Conservation (phyloP, 2,797 vertebrate species). For the Crenuchus spilurus region DNA sequence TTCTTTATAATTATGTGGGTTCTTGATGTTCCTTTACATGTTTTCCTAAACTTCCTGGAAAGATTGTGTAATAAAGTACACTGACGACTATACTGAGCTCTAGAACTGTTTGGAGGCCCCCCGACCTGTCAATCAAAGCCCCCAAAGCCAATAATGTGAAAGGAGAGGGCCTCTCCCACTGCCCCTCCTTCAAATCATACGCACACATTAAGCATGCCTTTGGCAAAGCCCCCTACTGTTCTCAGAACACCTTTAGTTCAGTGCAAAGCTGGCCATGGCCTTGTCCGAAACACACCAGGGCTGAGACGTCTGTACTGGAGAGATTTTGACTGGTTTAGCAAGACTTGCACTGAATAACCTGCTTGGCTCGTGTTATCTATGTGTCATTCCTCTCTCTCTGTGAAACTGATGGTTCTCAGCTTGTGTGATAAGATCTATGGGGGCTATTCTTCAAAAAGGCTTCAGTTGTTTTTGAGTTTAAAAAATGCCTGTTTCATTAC, state of each 20-base stretch:
- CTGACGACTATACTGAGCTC: background rate
- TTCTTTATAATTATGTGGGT: no score
- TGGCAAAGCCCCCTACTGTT: conserved; percentile 14
- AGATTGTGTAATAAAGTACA: background rate
- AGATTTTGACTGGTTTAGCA: background rate
- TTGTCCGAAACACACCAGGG: background rate
- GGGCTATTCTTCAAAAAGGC: no score
- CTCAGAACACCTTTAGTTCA: background rate
- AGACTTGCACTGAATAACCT: conserved; percentile 15
- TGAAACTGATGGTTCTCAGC: background rate
- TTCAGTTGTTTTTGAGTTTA: no score
- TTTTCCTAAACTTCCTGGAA: conserved; percentile 10
- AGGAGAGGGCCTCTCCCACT: conserved; percentile 1
- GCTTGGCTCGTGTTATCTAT: background rate
- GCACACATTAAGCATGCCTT: background rate
- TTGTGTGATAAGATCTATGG: background rate
- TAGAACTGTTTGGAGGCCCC: background rate
- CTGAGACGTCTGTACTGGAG: background rate
- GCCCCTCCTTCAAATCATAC: conserved; percentile 1
- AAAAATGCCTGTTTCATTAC: no score
- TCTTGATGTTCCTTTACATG: background rate
- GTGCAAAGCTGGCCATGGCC: background rate
- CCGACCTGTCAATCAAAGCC: background rate
- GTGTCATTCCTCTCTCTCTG: background rate
- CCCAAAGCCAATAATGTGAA: conserved; percentile 26